Base-by-base conservation (phyloP, 2,113 vertebrate species). In the Thermophis baileyi region DNA sequence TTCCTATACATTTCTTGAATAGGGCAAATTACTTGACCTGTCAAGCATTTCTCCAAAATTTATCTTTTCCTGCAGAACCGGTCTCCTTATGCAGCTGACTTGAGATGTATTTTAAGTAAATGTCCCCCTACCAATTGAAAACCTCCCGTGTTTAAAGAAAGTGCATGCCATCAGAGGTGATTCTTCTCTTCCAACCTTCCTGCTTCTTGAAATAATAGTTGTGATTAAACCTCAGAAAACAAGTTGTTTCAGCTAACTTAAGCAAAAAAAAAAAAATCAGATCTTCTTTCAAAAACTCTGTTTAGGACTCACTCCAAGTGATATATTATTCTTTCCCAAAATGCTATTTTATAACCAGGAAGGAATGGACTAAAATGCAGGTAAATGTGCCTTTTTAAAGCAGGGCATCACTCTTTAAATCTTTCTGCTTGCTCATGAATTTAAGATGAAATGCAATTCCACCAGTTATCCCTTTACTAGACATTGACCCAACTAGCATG, bases 11-110 rank as follows among this genome's bases (percentile, higher is more conserved):
- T 96, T 95, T 95, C 93, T 94, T 0, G 0, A 95, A 93, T 93
- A 96, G 0, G 95, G 93, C 94, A 97, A 96, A 94, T 95, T 93
- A 90, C 90, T 92, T 0, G 94, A 95, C 94, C 95, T 96, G 96
- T 88, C 92, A 27, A 60, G 25, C 25, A 11, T 93, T 95, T 93
- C 95, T 95, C 49, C 20, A 53, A 53, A 95, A 88, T 85, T 93
- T 92, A 95, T 63, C 22, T 1, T 92, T 60, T 55, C 30, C 93
- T 49, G 93, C 18, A 63, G 81, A 95, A 93, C 89, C 93, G 51
- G 96, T 94, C 90, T 95, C 30, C 90, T 93, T 96, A 95, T 94
- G 27, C 92, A 51, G 55, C 88, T 94, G 94, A 57, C 57, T 87
- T 60, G 88, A 95, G 25, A 87, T 60, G 9, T 57, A 95, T 88